These are phyloP conservation scores for Pachyuromys duprasi DNA, from an alignment of 2,797 vertebrate species.

Conservation along the genomic window DNA sequence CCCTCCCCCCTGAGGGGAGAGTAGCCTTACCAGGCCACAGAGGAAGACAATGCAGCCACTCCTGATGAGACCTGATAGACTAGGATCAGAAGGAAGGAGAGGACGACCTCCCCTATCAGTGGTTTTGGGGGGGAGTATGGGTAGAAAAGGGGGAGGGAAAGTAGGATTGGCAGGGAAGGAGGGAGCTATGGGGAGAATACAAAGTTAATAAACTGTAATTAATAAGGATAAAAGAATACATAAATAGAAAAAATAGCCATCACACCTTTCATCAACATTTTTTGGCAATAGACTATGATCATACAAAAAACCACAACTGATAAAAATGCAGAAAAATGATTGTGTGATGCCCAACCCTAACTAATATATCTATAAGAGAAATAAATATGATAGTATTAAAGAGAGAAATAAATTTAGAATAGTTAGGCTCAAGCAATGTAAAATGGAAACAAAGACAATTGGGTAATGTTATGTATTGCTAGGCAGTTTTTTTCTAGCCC, in stretches of 20 bases:
- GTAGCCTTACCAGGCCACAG: no score
- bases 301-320: not conserved
- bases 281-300: not conserved
- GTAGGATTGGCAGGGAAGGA: no score
- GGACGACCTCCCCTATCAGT: no score
- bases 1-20: no score
- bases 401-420: not conserved
- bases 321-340: not conserved
- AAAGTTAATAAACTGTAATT: no score
- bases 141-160: no score
- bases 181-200: no score
- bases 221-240: no score
- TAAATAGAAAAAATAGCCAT: not conserved
- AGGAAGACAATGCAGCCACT: no score
- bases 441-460: not conserved
- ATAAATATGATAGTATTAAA: not conserved
- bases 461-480: rapidly evolving
- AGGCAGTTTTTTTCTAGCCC: not conserved
- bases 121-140: no score
- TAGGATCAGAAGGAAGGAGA: no score
- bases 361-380: not conserved
- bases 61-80: no score
- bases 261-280: not conserved
- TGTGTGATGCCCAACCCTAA: not conserved
- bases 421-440: not conserved